These are phyloP conservation scores for Folsomia candida DNA, from an alignment of 2,888 invertebrate species.

Conservation along the genomic window DNA sequence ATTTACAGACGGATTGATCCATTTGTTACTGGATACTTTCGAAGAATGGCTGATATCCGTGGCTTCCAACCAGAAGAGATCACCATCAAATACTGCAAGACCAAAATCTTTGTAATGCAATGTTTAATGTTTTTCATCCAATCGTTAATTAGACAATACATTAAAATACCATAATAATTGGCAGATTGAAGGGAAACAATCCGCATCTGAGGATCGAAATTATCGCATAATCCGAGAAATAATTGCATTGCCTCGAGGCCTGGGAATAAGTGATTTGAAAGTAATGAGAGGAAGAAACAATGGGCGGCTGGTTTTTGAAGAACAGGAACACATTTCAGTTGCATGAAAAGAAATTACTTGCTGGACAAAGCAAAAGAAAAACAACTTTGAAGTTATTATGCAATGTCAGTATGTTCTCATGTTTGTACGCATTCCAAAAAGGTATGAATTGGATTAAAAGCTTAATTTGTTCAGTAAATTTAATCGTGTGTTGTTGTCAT, in stretches of 20 bases:
- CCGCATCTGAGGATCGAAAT: background rate
- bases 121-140: background rate
- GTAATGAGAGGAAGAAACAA: slow-evolving; percentile 5
- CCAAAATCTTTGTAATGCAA: slow-evolving; percentile 2
- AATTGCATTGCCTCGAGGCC: background rate
- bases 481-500: no score
- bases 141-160: background rate
- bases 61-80: slow-evolving; percentile 7
- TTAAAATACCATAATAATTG: background rate
- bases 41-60: background rate
- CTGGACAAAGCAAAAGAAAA: no score
- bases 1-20: background rate
- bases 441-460: no score
- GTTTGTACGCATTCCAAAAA: no score
- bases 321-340: no score
- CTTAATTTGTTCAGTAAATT: no score
- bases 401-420: no score
- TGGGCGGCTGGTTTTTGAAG: slow-evolving; percentile 6
- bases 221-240: slow-evolving; percentile 11
- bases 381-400: no score
- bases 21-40: background rate
- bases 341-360: no score
- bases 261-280: background rate
- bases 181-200: background rate
- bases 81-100: slow-evolving; percentile 1